These are phyloP conservation scores for Dasypolia templi DNA, from an alignment of 2,888 invertebrate species.

Conservation along the genomic window DNA sequence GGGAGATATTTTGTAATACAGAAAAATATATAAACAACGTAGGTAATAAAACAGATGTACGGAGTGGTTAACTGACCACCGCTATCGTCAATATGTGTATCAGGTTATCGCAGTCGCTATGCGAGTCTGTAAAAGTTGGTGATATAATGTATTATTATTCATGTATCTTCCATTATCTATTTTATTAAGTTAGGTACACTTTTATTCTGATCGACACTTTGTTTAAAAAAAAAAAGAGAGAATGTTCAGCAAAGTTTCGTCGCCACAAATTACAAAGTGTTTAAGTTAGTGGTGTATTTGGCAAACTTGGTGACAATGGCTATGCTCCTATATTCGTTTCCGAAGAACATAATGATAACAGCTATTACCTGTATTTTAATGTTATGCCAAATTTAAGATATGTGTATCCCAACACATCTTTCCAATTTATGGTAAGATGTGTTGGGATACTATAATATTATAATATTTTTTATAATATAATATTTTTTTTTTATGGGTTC, in stretches of 20 bases:
- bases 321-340: not conserved
- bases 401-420: too few relatives aligned
- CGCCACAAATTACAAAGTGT: not conserved
- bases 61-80: conserved; percentile 8
- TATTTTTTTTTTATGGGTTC: too few relatives aligned
- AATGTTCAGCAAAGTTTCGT: not conserved
- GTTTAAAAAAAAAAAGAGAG: not conserved
- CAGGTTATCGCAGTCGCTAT: conserved; percentile 30
- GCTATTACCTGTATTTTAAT: too few relatives aligned
- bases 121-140: conserved; percentile 13
- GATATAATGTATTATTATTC: conserved; percentile 4
- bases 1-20: not conserved
- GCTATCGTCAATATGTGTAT: conserved; percentile 15
- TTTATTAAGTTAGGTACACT: not conserved
- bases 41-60: not conserved
- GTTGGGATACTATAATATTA: too few relatives aligned
- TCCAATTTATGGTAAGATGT: too few relatives aligned
- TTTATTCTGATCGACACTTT: not conserved
- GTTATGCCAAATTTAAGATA: too few relatives aligned
- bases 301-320: not conserved
- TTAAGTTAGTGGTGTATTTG: not conserved
- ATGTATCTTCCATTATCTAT: not conserved
- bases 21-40: not conserved
- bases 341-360: too few relatives aligned
- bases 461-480: too few relatives aligned